Conservation (phyloP, 1,140 invertebrate genomes). For the Trichonephila clavipes region DNA sequence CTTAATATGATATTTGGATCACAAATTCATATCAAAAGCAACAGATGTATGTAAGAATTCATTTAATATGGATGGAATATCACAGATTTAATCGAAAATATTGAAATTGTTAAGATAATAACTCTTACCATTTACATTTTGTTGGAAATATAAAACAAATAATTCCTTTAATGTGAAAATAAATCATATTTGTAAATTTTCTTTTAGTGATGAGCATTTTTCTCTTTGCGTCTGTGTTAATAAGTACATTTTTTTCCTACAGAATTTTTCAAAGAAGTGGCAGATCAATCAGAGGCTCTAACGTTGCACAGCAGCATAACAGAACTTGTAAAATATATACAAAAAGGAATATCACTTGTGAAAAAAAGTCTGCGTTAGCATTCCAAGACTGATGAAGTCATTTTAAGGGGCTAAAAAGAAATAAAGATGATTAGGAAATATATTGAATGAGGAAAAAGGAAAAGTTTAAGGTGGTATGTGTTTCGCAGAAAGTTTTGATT, state of each 20-base stretch:
- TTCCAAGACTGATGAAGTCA: not conserved
- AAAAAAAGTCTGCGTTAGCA: constrained; percentile 62
- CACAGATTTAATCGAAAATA: too few relatives aligned
- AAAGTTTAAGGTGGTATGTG: not conserved
- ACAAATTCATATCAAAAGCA: too few relatives aligned
- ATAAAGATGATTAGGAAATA: not conserved
- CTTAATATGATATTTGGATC: too few relatives aligned
- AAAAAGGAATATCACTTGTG: constrained; percentile 64
- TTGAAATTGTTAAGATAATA: too few relatives aligned
- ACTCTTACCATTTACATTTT: too few relatives aligned
- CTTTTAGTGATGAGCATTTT: not conserved
- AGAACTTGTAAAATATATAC: constrained; percentile 71
- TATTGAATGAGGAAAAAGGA: not conserved
- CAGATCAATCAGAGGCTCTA: constrained; percentile 64
- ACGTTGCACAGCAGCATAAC: constrained; percentile 72
- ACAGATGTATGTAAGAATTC: too few relatives aligned
- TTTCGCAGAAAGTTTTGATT: not conserved
- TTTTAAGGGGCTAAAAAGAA: not conserved
- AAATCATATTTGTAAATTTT: not conserved
- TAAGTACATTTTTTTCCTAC: constrained; percentile 34
- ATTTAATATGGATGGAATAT: too few relatives aligned
- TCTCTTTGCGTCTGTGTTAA: not conserved
- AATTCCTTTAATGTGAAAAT: not conserved
- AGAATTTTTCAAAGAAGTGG: constrained; percentile 76
- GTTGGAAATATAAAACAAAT: too few relatives aligned